phyloP scores from a whole-genome alignment of 2,113 vertebrate species.

The Crotalus viridis region DNA sequence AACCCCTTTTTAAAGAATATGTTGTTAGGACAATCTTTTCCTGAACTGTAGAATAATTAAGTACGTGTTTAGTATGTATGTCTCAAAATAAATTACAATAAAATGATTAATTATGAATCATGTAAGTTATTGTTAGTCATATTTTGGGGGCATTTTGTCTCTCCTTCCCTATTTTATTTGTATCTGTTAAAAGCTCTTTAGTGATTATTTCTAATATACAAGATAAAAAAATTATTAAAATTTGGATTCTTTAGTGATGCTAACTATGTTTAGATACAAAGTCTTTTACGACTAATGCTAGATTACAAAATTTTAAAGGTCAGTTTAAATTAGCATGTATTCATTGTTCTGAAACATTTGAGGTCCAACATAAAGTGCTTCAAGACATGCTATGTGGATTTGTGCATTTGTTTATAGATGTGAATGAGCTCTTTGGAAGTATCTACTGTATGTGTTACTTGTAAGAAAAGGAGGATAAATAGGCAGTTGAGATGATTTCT shows the following conservation, averaged over 20 bases:
- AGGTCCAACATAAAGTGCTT: background rate
- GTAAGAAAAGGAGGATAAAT: background rate
- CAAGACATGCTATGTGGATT: background rate
- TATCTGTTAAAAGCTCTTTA: background rate
- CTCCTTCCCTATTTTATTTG: background rate
- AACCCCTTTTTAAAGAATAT: background rate
- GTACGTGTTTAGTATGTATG: background rate
- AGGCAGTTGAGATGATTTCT: background rate
- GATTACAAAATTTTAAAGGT: background rate
- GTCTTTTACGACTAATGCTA: background rate
- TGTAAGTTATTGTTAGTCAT: background rate
- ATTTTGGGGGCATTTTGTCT: background rate
- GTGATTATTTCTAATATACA: background rate
- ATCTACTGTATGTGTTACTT: background rate
- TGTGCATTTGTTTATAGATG: background rate
- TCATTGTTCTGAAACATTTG: background rate
- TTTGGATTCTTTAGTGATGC: background rate
- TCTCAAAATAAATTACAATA: background rate
- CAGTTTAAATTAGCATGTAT: background rate
- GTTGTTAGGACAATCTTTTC: conserved; percentile 2
- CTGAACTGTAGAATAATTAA: background rate
- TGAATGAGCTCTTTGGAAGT: background rate
- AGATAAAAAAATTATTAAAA: background rate
- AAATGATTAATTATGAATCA: background rate
- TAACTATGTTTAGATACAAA: background rate